Conservation (phyloP, 2,797 vertebrate species). For the Paratrypauchen microcephalus region DNA sequence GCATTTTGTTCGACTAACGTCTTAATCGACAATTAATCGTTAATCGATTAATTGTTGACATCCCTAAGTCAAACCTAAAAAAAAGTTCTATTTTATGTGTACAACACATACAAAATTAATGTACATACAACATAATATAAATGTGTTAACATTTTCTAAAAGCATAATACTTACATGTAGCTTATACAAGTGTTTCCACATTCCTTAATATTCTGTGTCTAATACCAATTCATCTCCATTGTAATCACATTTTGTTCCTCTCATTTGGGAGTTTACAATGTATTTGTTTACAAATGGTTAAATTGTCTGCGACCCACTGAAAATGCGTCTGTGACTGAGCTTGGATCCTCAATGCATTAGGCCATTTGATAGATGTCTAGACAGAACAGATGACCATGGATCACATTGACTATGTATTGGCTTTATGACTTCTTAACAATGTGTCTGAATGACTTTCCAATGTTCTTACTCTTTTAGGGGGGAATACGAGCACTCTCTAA, state of each 20-base stretch:
- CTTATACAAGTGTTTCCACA: background rate
- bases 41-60: too few relatives aligned
- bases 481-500: slow-evolving; percentile 31
- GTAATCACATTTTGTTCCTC: too few relatives aligned
- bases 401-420: slow-evolving; percentile 60
- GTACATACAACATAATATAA: too few relatives aligned
- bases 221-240: background rate
- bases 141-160: background rate
- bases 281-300: too few relatives aligned
- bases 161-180: background rate
- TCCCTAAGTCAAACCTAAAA: too few relatives aligned
- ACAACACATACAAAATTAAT: too few relatives aligned
- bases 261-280: too few relatives aligned
- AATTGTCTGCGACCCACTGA: too few relatives aligned
- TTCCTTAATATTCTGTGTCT: background rate
- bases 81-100: too few relatives aligned
- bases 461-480: slow-evolving; percentile 46
- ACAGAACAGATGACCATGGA: slow-evolving; percentile 46
- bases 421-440: slow-evolving; percentile 74
- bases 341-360: slow-evolving; percentile 39
- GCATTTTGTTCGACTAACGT: too few relatives aligned
- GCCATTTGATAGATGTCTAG: slow-evolving; percentile 52
- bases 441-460: slow-evolving; percentile 70
- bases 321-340: background rate
- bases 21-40: too few relatives aligned